phyloP scores from a whole-genome alignment of 2,797 vertebrate species.

The Scolopax rusticola region DNA sequence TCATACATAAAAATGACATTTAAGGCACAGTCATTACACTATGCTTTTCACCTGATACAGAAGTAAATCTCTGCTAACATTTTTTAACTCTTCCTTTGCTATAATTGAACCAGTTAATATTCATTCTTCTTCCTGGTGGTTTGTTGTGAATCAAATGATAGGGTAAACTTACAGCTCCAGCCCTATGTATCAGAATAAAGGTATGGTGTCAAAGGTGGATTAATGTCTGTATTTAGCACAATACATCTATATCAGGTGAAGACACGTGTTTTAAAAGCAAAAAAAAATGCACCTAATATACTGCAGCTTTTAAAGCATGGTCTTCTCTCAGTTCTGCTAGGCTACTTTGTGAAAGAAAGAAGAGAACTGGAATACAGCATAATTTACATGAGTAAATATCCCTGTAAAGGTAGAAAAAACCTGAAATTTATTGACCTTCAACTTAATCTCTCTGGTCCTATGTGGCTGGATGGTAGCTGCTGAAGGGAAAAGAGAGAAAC shows the following conservation, averaged over 20 bases:
- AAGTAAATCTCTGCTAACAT: background rate
- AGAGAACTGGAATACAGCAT: background rate
- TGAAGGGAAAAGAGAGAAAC: background rate
- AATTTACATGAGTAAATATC: background rate
- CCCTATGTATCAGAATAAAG: background rate
- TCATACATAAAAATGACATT: background rate
- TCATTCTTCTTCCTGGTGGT: background rate
- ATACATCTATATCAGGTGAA: rapidly evolving
- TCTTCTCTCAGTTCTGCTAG: background rate
- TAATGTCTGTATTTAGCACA: background rate
- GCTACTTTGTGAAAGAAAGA: background rate
- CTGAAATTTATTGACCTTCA: background rate
- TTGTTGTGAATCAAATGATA: background rate
- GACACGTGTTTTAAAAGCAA: background rate
- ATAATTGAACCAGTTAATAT: background rate
- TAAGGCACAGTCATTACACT: background rate
- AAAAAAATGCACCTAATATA: background rate
- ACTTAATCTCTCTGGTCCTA: background rate
- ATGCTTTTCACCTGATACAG: background rate
- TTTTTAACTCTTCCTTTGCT: background rate
- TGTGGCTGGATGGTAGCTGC: background rate
- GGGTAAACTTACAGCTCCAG: background rate
- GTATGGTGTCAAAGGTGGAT: background rate
- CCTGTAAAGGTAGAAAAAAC: background rate
- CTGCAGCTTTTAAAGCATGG: background rate